phyloP scores from a whole-genome alignment of 2,888 invertebrate species.

The Pyrrhia umbra region DNA sequence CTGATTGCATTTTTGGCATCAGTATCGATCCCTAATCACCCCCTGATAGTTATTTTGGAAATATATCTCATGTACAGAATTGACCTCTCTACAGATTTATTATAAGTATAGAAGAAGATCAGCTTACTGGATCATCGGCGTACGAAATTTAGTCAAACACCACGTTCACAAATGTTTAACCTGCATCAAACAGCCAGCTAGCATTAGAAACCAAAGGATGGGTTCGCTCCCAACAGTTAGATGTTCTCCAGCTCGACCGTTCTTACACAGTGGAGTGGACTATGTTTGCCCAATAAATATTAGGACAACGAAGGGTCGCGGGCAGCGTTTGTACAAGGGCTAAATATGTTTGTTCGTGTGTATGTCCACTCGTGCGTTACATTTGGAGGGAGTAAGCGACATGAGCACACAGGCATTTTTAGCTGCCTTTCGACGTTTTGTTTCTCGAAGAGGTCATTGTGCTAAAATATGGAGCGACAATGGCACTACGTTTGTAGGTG shows the following conservation, averaged over 20 bases:
- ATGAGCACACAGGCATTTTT: slow-evolving; percentile 16
- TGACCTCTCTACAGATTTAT: too few species aligned
- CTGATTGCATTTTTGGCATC: too few species aligned
- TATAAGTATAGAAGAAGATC: too few species aligned
- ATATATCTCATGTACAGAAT: too few species aligned
- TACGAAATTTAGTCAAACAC: not conserved
- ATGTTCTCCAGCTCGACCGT: slow-evolving; percentile 5
- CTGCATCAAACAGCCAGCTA: slow-evolving; percentile 1
- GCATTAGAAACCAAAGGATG: not conserved
- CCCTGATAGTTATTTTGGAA: too few species aligned
- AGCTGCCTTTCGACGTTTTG: slow-evolving; percentile 17
- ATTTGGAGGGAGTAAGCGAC: slow-evolving; percentile 12
- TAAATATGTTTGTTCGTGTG: slow-evolving; percentile 6
- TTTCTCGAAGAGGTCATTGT: slow-evolving; percentile 8
- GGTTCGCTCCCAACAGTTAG: slow-evolving; percentile 6
- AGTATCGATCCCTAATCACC: too few species aligned
- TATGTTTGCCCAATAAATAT: slow-evolving; percentile 14
- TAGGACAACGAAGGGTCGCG: slow-evolving; percentile 10
- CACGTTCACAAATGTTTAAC: not conserved
- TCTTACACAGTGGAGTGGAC: slow-evolving; percentile 7
- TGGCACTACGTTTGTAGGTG: slow-evolving; percentile 15
- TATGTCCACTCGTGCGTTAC: slow-evolving; percentile 6
- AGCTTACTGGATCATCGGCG: slow-evolving; percentile 16
- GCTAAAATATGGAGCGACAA: slow-evolving; percentile 10
- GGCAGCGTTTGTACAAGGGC: slow-evolving; percentile 5